Conservation (phyloP, 2,888 invertebrate species). For the Coelinius sp. region DNA sequence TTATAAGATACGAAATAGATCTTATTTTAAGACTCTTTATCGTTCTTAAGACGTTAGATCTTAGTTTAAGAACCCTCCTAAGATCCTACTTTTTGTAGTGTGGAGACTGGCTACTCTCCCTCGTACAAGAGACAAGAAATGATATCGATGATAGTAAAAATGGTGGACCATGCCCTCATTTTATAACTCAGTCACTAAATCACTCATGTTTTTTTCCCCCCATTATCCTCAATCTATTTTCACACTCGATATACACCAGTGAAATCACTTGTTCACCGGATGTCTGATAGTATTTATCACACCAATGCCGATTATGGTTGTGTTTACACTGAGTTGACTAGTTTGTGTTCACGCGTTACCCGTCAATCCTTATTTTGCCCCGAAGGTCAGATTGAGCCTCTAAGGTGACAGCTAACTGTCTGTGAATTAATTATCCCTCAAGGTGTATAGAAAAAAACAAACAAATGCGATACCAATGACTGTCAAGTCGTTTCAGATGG, state of each 20-base stretch:
- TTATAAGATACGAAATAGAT: too few species aligned
- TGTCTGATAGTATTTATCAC: conserved; percentile 36
- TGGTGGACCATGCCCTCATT: conserved; percentile 31
- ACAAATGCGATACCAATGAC: conserved; percentile 6
- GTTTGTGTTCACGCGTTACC: conserved; percentile 12
- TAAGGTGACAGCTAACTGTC: conserved; percentile 10
- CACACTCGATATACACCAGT: conserved; percentile 22
- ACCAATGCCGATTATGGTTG: conserved; percentile 10
- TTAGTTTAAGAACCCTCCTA: too few species aligned
- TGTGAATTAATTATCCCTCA: conserved; percentile 24
- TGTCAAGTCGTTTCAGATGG: conserved; percentile 15
- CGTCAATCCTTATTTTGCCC: conserved; percentile 30
- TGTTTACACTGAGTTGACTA: conserved; percentile 13
- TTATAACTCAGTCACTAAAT: neutral
- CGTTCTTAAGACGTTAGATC: too few species aligned
- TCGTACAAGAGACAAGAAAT: neutral
- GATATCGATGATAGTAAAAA: conserved; percentile 10
- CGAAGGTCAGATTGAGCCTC: conserved; percentile 33
- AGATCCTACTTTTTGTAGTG: too few species aligned
- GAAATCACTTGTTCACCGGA: conserved; percentile 30
- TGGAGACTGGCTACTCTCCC: conserved; percentile 61
- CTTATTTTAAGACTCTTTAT: too few species aligned
- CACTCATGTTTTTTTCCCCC: neutral
- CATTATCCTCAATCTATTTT: conserved; percentile 25
- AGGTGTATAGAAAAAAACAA: conserved; percentile 14